A percentile compares a stretch with the other conserved stretches of the same genome.
Evolutionary conservation across 2,797 vertebrate genomes (phyloP).

Genomic region (Myotis findleyi): DNA sequence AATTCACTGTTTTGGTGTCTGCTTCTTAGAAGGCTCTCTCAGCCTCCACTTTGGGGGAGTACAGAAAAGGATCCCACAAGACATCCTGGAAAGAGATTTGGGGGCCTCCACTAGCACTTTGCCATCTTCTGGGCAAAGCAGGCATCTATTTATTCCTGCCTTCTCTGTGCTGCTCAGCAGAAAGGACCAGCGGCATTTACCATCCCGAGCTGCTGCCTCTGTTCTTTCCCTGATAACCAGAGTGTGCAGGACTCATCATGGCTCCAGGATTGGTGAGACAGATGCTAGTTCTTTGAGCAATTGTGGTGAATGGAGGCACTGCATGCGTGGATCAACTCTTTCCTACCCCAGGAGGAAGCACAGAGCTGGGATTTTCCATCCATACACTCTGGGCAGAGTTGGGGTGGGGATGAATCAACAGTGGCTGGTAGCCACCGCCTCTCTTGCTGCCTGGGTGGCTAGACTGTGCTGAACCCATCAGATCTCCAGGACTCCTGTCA

Average conservation of each 20-base stretch:
- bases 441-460: neutral
- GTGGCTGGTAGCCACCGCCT: neutral
- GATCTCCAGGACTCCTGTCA: neutral
- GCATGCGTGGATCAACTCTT: neutral
- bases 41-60: neutral
- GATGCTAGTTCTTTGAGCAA: neutral
- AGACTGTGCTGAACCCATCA: neutral
- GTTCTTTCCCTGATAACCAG: neutral
- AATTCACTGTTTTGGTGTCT: neutral
- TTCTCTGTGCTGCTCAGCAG: neutral
- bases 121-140: neutral
- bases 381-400: neutral
- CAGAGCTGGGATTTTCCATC: neutral
- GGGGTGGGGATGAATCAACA: too few species aligned
- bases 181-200: neutral
- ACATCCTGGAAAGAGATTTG: neutral
- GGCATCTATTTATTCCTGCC: neutral
- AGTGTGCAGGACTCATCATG: neutral
- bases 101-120: neutral
- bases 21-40: neutral
- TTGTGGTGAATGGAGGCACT: neutral
- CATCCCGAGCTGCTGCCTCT: neutral
- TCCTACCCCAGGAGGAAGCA: neutral
- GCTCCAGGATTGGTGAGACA: neutral
- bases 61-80: neutral